These are phyloP conservation scores for Mus spicilegus DNA, from an alignment of 2,113 vertebrate genomes.

Conservation along the genomic window DNA sequence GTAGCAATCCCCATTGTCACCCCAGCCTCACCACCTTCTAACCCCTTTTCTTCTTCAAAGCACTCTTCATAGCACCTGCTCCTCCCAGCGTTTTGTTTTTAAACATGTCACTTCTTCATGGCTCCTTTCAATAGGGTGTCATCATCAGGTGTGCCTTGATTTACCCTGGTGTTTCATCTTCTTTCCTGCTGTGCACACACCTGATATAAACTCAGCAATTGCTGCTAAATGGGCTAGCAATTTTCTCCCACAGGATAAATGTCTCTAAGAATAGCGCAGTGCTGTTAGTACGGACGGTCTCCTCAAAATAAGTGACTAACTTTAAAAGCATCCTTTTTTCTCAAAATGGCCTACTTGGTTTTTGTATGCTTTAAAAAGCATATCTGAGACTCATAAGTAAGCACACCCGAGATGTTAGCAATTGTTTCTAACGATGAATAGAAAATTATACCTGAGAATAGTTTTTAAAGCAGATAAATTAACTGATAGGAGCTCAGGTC, in stretches of 20 bases:
- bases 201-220: neutral
- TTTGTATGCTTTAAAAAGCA: neutral
- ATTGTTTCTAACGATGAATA: constrained; percentile 27
- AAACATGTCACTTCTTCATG: neutral
- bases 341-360: constrained; percentile 12
- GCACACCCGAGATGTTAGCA: neutral
- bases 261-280: neutral
- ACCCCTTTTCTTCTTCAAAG: neutral
- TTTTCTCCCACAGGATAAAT: neutral
- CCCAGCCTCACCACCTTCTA: neutral
- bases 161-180: neutral
- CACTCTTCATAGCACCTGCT: neutral
- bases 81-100: neutral
- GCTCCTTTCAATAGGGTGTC: neutral
- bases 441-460: constrained; percentile 61
- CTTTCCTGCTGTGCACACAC: neutral
- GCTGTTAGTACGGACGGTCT: constrained; percentile 7
- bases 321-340: neutral
- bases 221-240: neutral
- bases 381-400: neutral
- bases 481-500: constrained; percentile 1
- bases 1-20: neutral
- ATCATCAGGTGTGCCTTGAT: neutral
- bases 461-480: constrained; percentile 20
- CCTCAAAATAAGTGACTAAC: neutral